Base-by-base conservation (phyloP, 2,797 vertebrate genomes). In the Macrochelys suwanniensis region DNA sequence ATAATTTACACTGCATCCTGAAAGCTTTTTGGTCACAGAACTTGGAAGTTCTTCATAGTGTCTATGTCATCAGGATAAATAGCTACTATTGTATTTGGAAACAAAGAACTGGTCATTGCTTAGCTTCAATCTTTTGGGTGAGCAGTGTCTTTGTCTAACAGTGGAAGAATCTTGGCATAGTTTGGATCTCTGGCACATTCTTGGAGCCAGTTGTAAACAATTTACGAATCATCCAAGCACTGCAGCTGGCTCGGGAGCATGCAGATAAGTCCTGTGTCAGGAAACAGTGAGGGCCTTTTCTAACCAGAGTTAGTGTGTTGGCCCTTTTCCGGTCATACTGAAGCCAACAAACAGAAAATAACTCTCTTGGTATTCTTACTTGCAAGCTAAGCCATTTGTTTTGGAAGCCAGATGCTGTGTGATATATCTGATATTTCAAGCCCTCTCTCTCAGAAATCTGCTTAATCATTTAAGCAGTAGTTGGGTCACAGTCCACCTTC, bases 261-360 rank as follows among this genome's bases (percentile, higher is more conserved):
- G 78, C 87, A 89, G 87, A 87, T 0, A 2, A 85, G 59, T 59
- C 11, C 90, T 47, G 19, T 77, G 61, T 71, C 85, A 89, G 93
- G 93, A 74, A 90, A 51, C 94, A 37, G 85, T 93, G 92, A 89
- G 93, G 77, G 77, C 28, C 88, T 94, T 89, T 95, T 80, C 93
- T 92, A 82, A 13, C 10, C 13, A 89, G 68, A 88, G 54, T 59
- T 51, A 71, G 85, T 2, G 65, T 4, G 37, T 61, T 50, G 59
- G 79, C 65, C 85, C 79, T 83, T 89, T 95, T 88, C 94, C 53
- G 89, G 80, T 82, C 56, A 19, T 2, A n/a, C 13, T 1, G 33
- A 68, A 90, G 91, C 90, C 92, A 89, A 81, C 8, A 45, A 93
- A 85, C 85, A 84, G 26, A n/a, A 11, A 89, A 93, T 61, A 88